Base-by-base conservation (phyloP, 2,888 invertebrate species). In the Marronus borbonicus region DNA sequence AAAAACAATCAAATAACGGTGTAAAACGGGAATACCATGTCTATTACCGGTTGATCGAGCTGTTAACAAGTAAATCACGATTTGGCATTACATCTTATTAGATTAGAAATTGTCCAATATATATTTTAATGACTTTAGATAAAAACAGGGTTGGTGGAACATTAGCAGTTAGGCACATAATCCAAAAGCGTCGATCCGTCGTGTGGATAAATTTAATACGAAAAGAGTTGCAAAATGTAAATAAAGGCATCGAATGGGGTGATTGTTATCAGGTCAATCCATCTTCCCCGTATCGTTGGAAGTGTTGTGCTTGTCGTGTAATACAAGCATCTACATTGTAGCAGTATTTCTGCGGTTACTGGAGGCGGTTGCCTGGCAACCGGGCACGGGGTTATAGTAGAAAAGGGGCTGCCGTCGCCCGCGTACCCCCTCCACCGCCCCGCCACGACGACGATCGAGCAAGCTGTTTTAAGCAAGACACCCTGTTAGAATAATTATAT, bases 401-500 rank as follows among this genome's bases (percentile, higher is more conserved):
- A 70, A 84, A 82, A 80, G 81, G 81, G 82, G 85, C 84, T 84
- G 84, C 84, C 82, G 84, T 20, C 55, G 36, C 70, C 70, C 31
- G 20, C 84, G 81, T 39, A n/a, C 36, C 8, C 36, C 58, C 31
- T 14, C 84, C 81, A n/a, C 64, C 28, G 31, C 65, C 49, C 66
- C 44, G 66, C 66, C 20, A 44, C 60, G 66, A 81, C 84, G 80
- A 83, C 84, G 85, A 86, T 86, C 87, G 85, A 86, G 86, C 88
- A 88, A 88, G 88, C 88, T 88, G 88, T 88, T 88, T 88, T 87
- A 88, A 88, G 86, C 88, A 88, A 88, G 88, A 88, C 88, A 88
- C 88, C 88, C 88, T 87, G 88, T 88, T 88, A 87, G 88, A 88
- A 88, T 89, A 89, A 89, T 89, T 88, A 88, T 88, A 88, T 88